Base-by-base conservation (phyloP, 2,113 vertebrate species). In the Anhinga anhinga region DNA sequence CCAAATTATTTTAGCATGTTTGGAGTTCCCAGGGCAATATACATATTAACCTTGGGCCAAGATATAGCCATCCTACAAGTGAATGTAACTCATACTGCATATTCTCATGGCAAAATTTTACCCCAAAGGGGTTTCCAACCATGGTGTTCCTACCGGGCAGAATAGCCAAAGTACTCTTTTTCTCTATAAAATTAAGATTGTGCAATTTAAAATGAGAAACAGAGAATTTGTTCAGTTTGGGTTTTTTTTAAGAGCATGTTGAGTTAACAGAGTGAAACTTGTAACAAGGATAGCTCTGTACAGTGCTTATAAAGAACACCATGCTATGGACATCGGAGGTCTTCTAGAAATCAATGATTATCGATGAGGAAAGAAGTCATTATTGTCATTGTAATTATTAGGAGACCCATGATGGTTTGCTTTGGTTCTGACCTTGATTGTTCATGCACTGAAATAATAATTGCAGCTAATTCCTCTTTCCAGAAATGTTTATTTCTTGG, bases 271-370 rank as follows among this genome's bases (percentile, higher is more conserved):
- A 85, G 21, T 40, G 42, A 80, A 25, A 15, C 34, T 40, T 82
- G 16, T 36, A 84, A 85, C 34, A 44, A 21, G 40, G 45, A 47
- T 84, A 58, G 27, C 11, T 63, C 71, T 90, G 14, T 78, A 8
- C 19, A 63, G 45, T 36, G 59, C 50, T 89, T 49, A 56, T n/a
- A 80, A 70, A 73, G 23, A 95, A 58, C 40, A 78, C n/a, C 26
- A 40, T 56, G 62, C 45, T 69, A 18, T 79, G 36, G 85, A 70
- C 55, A 65, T 71, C 25, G 15, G 44, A 82, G 22, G 40, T 71
- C 58, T 84, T 86, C 42, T 91, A 92, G 50, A 61, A 95, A 81
- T 97, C 87, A 89, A 66, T 97, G 81, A 50, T 77, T 95, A 93
- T 72, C 5, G 47, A 92, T 86, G 29, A 58, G 45, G 50, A 92